These are phyloP conservation scores for Platalea minor DNA, from an alignment of 2,797 vertebrate species.

Conservation along the genomic window DNA sequence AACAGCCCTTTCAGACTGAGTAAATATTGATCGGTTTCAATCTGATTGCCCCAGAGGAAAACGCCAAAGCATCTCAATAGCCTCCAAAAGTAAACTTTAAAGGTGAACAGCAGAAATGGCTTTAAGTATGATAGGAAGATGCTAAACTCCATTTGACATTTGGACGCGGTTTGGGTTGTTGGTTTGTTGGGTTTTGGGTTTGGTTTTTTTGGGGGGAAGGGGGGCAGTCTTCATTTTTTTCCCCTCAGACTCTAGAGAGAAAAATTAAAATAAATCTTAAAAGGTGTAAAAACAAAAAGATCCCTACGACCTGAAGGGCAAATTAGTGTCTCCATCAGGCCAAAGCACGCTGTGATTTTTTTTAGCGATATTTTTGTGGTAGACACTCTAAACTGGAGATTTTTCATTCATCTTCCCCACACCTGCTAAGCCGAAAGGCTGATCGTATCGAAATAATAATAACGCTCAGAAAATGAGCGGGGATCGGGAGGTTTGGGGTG, in stretches of 20 bases:
- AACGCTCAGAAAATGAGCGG: not conserved
- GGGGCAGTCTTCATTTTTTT: not conserved
- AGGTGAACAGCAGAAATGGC: slow-evolving; percentile 69
- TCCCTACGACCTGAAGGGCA: not conserved
- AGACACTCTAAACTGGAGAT: not conserved
- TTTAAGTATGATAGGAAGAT: slow-evolving; percentile 56
- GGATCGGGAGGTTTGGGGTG: not conserved
- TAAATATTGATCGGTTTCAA: slow-evolving; percentile 87
- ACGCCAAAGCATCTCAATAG: slow-evolving; percentile 77
- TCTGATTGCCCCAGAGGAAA: slow-evolving; percentile 84
- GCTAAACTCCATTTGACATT: slow-evolving; percentile 18
- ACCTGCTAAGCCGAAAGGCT: not conserved
- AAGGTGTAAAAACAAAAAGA: not conserved
- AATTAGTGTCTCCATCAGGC: not conserved
- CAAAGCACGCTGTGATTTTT: not conserved
- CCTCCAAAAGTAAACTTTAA: slow-evolving; percentile 82
- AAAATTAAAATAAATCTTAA: not conserved
- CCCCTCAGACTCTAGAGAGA: not conserved
- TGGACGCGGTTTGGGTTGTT: not conserved
- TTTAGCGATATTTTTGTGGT: not conserved
- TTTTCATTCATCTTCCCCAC: not conserved
- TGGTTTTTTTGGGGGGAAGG: no score
- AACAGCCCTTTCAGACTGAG: slow-evolving; percentile 86
- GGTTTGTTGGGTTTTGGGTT: no score
- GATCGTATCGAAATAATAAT: not conserved